Evolutionary conservation across 2,888 invertebrate genomes (phyloP).

Genomic region (Odontocerum albicorne): DNA sequence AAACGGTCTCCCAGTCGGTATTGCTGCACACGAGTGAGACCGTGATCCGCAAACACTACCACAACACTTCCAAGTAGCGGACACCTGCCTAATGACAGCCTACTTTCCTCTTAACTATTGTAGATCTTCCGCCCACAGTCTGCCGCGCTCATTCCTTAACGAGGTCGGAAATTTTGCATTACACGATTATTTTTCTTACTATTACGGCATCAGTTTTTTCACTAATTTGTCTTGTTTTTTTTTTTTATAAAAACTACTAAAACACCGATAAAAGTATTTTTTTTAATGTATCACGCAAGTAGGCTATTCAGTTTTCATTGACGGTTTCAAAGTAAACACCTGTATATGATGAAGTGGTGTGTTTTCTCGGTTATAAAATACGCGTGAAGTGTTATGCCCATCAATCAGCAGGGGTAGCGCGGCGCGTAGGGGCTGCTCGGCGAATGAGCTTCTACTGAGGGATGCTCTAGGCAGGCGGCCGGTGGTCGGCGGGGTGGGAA

Average conservation of each 20-base stretch:
- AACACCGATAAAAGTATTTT: no score
- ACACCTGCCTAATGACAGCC: slow-evolving; percentile 19
- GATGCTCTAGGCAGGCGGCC: slow-evolving; percentile 27
- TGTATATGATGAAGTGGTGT: no score
- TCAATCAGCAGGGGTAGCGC: neutral
- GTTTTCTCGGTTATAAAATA: no score
- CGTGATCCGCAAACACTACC: slow-evolving; percentile 1
- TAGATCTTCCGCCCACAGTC: slow-evolving; percentile 10
- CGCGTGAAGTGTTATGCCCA: neutral
- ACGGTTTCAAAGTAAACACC: no score
- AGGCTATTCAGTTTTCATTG: no score
- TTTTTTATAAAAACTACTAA: neutral
- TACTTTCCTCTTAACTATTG: slow-evolving; percentile 18
- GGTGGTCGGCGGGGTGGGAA: slow-evolving; percentile 19
- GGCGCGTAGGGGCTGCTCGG: slow-evolving; percentile 23
- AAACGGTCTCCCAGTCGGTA: neutral
- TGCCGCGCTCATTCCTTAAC: slow-evolving; percentile 10
- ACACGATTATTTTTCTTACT: slow-evolving; percentile 14
- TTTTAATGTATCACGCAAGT: neutral
- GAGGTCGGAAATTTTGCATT: slow-evolving; percentile 19
- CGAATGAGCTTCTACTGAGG: slow-evolving; percentile 34
- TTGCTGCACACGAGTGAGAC: neutral
- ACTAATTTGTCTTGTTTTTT: neutral
- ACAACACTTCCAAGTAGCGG: neutral
- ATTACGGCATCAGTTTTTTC: neutral